These are phyloP conservation scores for Apostichopus japonicus DNA, from an alignment of 35 echinoderm and acorn worm species.

Conservation along the genomic window DNA sequence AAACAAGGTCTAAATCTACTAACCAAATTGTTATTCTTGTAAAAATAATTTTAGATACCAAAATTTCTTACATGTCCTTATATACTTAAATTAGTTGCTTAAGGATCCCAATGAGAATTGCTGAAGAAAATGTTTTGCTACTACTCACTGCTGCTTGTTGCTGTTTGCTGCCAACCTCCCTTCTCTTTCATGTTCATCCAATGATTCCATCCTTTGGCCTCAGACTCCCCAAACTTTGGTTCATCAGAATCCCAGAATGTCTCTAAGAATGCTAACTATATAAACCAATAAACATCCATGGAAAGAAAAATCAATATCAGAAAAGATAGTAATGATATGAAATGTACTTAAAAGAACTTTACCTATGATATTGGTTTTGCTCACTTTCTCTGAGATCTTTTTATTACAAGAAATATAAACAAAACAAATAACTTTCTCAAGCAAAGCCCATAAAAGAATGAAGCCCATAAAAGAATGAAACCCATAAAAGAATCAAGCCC, in stretches of 20 bases:
- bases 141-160: slow-evolving; percentile 14
- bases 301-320: neutral
- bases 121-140: no score
- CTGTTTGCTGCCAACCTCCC: slow-evolving; percentile 84
- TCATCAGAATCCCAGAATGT: slow-evolving; percentile 96
- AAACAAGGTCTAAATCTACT: no score
- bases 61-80: no score
- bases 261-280: slow-evolving; percentile 91
- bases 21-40: no score
- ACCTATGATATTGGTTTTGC: no score
- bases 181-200: slow-evolving; percentile 94
- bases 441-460: neutral
- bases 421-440: neutral
- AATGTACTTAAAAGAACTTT: no score
- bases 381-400: no score
- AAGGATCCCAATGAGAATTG: no score
- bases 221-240: slow-evolving; percentile 87
- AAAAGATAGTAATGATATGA: neutral
- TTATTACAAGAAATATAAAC: neutral
- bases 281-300: neutral
- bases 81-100: no score
- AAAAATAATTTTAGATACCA: no score
- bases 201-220: slow-evolving; percentile 77
- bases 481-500: neutral
- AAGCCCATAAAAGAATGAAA: no score